Conservation (phyloP, 2,888 invertebrate species). For the Chelonus formosanus region DNA sequence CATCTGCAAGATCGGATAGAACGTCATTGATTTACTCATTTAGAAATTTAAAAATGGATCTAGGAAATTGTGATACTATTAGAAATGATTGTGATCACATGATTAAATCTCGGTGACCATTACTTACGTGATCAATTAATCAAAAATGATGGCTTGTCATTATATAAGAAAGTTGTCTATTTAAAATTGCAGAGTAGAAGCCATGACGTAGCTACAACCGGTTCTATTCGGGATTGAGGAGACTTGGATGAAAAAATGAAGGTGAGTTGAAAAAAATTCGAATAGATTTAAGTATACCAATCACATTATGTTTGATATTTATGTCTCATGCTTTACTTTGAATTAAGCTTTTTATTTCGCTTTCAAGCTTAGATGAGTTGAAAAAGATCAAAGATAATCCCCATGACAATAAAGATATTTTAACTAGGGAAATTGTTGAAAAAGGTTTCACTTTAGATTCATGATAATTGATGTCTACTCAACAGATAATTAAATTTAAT, state of each 20-base stretch:
- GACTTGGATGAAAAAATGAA: conserved; percentile 36
- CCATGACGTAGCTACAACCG: conserved; percentile 47
- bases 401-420: too few species aligned
- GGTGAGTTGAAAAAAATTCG: conserved; percentile 25
- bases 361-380: too few species aligned
- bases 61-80: conserved; percentile 1
- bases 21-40: conserved; percentile 24
- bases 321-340: too few species aligned
- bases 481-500: too few species aligned
- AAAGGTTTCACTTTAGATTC: too few species aligned
- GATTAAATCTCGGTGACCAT: conserved; percentile 12
- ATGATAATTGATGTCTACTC: too few species aligned
- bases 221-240: conserved; percentile 40
- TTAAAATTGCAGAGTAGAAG: conserved; percentile 47
- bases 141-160: background rate
- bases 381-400: too few species aligned
- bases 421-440: too few species aligned
- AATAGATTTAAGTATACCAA: too few species aligned
- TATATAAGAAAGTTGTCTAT: conserved; percentile 15
- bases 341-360: too few species aligned
- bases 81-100: conserved; percentile 9
- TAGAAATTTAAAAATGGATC: background rate
- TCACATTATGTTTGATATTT: too few species aligned
- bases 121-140: conserved; percentile 25
- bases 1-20: background rate